Percentiles rank a stretch among this genome's conserved stretches.
phyloP scores from a whole-genome alignment of 2,888 invertebrate species.

The Hyppa rectilinea region DNA sequence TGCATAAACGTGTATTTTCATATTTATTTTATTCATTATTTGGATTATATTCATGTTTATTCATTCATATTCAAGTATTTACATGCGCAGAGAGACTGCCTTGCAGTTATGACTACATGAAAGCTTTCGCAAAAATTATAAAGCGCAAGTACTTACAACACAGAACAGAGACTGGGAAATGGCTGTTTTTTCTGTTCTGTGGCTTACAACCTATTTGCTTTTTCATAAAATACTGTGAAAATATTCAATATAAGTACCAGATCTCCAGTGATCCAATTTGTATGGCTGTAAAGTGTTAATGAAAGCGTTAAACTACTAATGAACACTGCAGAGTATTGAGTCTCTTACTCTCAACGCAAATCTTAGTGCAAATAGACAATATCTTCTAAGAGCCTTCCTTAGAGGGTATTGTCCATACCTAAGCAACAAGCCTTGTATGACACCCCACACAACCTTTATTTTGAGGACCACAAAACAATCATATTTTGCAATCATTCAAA shows the following conservation, averaged over 20 bases:
- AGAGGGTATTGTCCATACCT: not conserved
- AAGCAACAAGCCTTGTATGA: not conserved
- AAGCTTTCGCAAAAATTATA: not conserved
- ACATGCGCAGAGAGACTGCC: not conserved
- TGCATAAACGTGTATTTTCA: conserved; percentile 18
- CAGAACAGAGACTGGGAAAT: too few species aligned
- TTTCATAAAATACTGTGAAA: not conserved
- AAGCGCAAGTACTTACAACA: not conserved
- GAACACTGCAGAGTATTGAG: not conserved
- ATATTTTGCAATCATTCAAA: not conserved
- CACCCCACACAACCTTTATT: not conserved
- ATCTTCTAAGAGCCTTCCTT: not conserved
- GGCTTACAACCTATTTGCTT: not conserved
- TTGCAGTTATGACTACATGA: not conserved
- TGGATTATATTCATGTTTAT: conserved; percentile 12
- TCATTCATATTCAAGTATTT: conserved; percentile 13
- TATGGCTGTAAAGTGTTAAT: too few species aligned
- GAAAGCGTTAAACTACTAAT: not conserved
- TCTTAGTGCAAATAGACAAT: not conserved
- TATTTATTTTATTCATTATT: conserved; percentile 18
- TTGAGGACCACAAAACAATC: not conserved
- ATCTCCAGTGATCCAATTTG: not conserved
- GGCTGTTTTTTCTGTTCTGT: too few species aligned
- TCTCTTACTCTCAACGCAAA: not conserved
- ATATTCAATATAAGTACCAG: too few species aligned